phyloP scores from a whole-genome alignment of 1,140 invertebrate species.

The Drosophila teissieri region DNA sequence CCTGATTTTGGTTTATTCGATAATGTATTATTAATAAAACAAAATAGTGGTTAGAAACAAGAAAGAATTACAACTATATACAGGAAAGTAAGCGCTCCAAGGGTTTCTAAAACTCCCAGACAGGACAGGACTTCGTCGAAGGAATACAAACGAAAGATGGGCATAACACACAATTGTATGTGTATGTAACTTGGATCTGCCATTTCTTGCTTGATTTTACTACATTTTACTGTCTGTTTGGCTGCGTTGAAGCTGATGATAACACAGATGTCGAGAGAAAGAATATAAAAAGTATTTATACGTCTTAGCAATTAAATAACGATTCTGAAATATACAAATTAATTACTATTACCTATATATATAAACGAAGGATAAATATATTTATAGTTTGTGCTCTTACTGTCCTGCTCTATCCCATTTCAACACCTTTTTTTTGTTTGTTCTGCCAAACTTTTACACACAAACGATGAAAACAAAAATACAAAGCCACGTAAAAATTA shows the following conservation, averaged over 20 bases:
- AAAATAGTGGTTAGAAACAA: slow-evolving; percentile 68
- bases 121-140: slow-evolving; percentile 19
- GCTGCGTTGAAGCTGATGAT: slow-evolving; percentile 25
- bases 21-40: slow-evolving; percentile 74
- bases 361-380: slow-evolving; percentile 70
- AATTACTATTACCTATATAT: slow-evolving; percentile 67
- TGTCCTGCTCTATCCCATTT: slow-evolving; percentile 45
- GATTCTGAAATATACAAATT: slow-evolving; percentile 77
- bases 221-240: slow-evolving; percentile 16
- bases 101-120: slow-evolving; percentile 71
- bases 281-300: slow-evolving; percentile 77
- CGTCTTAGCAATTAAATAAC: slow-evolving; percentile 79
- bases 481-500: slow-evolving; percentile 48
- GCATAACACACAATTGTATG: slow-evolving; percentile 6
- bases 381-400: slow-evolving; percentile 73
- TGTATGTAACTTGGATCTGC: slow-evolving; percentile 24
- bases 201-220: slow-evolving; percentile 14
- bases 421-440: slow-evolving; percentile 27
- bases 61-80: slow-evolving; percentile 47
- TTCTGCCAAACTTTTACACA: slow-evolving; percentile 48
- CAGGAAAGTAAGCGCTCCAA: slow-evolving; percentile 53
- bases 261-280: slow-evolving; percentile 46
- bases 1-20: slow-evolving; percentile 74
- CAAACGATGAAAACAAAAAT: slow-evolving; percentile 28
- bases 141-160: slow-evolving; percentile 10